Conservation (phyloP, 2,797 vertebrate genomes). For the Chloroceryle amazona region DNA sequence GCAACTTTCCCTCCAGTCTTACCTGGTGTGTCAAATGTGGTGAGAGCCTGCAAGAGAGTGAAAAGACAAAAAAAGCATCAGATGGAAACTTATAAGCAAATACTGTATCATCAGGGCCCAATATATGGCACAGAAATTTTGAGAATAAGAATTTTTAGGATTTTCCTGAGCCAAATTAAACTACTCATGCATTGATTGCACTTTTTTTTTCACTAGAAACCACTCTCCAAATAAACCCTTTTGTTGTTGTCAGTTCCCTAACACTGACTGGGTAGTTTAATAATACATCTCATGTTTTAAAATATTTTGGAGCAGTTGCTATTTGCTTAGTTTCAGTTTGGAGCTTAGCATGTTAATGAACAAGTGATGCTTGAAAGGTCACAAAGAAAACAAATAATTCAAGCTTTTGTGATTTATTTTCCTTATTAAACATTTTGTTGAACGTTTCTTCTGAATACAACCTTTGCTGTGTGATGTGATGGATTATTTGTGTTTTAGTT, state of each 20-base stretch:
- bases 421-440: background rate
- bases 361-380: constrained; percentile 49
- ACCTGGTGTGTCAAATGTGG: background rate
- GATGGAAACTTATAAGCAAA: background rate
- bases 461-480: background rate
- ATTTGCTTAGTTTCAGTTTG: constrained; percentile 15
- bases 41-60: background rate
- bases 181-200: background rate
- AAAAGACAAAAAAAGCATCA: background rate
- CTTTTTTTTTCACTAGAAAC: background rate
- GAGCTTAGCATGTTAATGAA: constrained; percentile 7
- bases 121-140: background rate
- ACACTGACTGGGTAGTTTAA: background rate
- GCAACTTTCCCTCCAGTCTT: background rate
- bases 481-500: background rate
- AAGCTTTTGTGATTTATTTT: constrained; percentile 7
- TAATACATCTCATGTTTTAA: background rate
- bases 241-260: background rate
- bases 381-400: constrained; percentile 12
- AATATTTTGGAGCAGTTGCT: background rate
- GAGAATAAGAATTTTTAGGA: background rate
- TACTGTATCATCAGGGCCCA: fast-evolving
- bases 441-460: background rate
- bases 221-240: background rate
- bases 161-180: background rate